Evolutionary conservation across 1,140 invertebrate genomes (phyloP), one percentile per base, ranked within the genome.

Genomic region (Magallana angulata): DNA sequence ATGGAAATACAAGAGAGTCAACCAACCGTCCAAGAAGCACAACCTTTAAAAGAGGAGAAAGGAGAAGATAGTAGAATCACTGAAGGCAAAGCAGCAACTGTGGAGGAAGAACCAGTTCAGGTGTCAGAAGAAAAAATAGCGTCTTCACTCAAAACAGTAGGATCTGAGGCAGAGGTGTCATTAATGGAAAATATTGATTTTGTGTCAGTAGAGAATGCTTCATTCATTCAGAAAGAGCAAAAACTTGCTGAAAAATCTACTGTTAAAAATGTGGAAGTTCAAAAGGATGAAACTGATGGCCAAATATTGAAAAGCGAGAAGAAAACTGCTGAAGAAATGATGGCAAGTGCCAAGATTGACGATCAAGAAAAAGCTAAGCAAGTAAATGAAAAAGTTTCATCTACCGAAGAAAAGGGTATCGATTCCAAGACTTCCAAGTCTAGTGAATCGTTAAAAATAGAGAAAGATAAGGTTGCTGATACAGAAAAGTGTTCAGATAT

Each of bases 181-280:
- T 36, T 76, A 9, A 76, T 30, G 36, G 68, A 76, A 76, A 76
- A 76, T 76, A 30, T 76, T 76, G 24, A 18, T 30, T 76, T 36
- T 14, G 68, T 9, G 1, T 30, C 18, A 1, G 68, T 36, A 30
- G 68, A 76, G 24, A 76, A 76, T 76, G 68, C 12, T n/a, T 62
- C 68, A 11, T 18, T 24, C 14, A 76, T 76, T 7, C 12, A 57
- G 81, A 58, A 80, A 24, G 48, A 36, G 14, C 16, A 80, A 24
- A 24, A 5, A 56, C 16, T 24, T 12, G 12, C 24, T 36, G 48
- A 80, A 8, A n/a, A 56, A 5, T 12, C 16, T 18, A 80, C 16
- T 80, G 16, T 36, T 36, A 3, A 80, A 56, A 80, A 82, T 18
- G 36, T 48, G 48, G 48, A 57, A 82, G 8, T 9, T 12, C 6